Conservation (phyloP, 2,113 vertebrate species). For the Astur gentilis region DNA sequence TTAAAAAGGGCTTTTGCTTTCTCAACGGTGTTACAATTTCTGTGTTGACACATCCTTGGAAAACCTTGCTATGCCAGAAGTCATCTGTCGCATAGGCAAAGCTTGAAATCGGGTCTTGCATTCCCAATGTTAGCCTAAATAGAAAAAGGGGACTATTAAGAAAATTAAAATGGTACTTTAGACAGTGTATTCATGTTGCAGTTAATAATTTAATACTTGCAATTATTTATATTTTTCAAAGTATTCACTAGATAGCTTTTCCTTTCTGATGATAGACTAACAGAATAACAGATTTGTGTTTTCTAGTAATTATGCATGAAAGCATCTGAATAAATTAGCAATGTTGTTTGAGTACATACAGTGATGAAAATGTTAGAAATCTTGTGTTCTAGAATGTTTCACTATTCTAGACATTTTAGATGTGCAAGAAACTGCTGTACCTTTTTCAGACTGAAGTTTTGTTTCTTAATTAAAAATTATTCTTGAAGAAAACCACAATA, state of each 20-base stretch:
- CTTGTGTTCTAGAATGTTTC: background rate
- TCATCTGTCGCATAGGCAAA: conserved; percentile 4
- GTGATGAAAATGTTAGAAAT: conserved; percentile 12
- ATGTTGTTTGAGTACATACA: background rate
- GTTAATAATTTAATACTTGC: conserved; percentile 13
- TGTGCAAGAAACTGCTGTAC: background rate
- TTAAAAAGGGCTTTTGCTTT: conserved; percentile 3
- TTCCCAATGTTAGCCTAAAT: background rate
- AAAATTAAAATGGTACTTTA: background rate
- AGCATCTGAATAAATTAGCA: conserved; percentile 17
- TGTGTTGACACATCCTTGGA: background rate
- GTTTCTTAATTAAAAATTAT: conserved; percentile 1
- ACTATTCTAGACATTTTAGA: background rate
- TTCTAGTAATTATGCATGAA: conserved; percentile 45
- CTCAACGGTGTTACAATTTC: background rate
- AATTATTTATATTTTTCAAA: background rate
- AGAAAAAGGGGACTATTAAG: background rate
- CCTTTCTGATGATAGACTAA: background rate
- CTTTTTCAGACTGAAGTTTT: background rate
- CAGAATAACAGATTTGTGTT: conserved; percentile 31
- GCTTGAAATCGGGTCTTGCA: background rate
- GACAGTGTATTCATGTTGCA: background rate
- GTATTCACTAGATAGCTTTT: background rate
- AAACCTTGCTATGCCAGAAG: background rate
- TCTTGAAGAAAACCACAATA: background rate